Evolutionary conservation across 2,797 vertebrate species (phyloP).

Genomic region (Acipenser oxyrinchus): DNA sequence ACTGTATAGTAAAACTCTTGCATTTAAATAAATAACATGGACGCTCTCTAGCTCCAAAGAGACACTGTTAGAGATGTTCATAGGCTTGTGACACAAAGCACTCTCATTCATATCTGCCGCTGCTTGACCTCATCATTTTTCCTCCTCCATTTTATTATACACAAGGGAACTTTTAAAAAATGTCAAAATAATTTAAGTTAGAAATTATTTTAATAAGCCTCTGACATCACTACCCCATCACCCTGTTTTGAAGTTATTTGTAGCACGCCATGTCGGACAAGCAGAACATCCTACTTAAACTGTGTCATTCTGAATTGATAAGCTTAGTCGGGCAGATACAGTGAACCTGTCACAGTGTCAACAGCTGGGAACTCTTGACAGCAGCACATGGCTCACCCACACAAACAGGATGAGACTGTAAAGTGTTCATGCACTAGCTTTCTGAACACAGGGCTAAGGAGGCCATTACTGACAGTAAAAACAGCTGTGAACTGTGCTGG

Average conservation of each 20-base stretch:
- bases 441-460: slow-evolving; percentile 11
- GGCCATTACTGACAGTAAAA: slow-evolving; percentile 1
- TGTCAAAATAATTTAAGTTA: not conserved
- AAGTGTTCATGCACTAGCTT: slow-evolving; percentile 29
- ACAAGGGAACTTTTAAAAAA: too few species aligned
- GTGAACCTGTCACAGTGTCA: slow-evolving; percentile 23
- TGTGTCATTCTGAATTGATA: slow-evolving; percentile 33
- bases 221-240: too few species aligned
- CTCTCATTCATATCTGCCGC: too few species aligned
- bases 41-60: too few species aligned
- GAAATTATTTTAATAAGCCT: not conserved
- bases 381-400: slow-evolving; percentile 36
- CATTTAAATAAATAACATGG: too few species aligned
- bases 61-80: too few species aligned
- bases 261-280: slow-evolving; percentile 31
- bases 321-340: slow-evolving; percentile 23
- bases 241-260: too few species aligned
- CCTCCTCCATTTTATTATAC: too few species aligned
- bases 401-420: slow-evolving; percentile 35
- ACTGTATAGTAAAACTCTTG: too few species aligned
- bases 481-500: not conserved
- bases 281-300: slow-evolving; percentile 45
- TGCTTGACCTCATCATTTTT: too few species aligned
- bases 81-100: too few species aligned
- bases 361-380: slow-evolving; percentile 41